These are phyloP conservation scores for Anguilla pacifica DNA, from an alignment of 2,797 vertebrate species.

Conservation along the genomic window DNA sequence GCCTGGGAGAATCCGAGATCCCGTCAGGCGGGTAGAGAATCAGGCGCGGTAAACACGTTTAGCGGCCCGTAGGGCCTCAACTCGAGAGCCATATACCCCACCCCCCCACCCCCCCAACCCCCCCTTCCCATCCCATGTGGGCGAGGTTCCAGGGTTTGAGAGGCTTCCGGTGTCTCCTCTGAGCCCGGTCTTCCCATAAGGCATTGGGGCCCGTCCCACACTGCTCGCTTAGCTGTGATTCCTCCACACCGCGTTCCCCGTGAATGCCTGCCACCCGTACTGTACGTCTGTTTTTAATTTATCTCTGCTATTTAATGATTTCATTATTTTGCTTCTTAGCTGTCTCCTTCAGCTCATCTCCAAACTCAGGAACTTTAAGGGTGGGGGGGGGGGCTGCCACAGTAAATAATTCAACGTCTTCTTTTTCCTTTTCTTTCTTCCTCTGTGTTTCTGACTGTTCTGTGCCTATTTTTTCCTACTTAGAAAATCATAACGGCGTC, in stretches of 20 bases:
- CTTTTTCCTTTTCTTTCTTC: not conserved
- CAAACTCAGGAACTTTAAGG: conserved; percentile 25
- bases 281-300: not conserved
- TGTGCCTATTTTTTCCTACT: not conserved
- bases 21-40: not conserved
- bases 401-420: conserved; percentile 28
- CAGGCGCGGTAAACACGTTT: not conserved
- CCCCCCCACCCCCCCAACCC: too few relatives aligned
- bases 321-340: conserved; percentile 8
- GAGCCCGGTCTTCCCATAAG: not conserved
- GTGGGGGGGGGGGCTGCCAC: not conserved
- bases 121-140: too few relatives aligned
- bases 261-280: not conserved
- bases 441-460: not conserved
- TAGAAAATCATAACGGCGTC: not conserved
- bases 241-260: not conserved
- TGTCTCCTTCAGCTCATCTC: conserved; percentile 25
- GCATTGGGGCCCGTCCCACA: not conserved
- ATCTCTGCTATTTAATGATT: conserved; percentile 19
- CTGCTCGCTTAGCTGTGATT: not conserved
- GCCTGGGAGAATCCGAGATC: not conserved
- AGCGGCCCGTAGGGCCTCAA: too few relatives aligned
- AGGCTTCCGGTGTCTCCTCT: not conserved
- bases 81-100: too few relatives aligned
- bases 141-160: too few relatives aligned